Percentiles rank a stretch among this genome's conserved stretches.
These are phyloP conservation scores for Myotis brandtii DNA, from an alignment of 2,113 vertebrate genomes.

Conservation along the genomic window DNA sequence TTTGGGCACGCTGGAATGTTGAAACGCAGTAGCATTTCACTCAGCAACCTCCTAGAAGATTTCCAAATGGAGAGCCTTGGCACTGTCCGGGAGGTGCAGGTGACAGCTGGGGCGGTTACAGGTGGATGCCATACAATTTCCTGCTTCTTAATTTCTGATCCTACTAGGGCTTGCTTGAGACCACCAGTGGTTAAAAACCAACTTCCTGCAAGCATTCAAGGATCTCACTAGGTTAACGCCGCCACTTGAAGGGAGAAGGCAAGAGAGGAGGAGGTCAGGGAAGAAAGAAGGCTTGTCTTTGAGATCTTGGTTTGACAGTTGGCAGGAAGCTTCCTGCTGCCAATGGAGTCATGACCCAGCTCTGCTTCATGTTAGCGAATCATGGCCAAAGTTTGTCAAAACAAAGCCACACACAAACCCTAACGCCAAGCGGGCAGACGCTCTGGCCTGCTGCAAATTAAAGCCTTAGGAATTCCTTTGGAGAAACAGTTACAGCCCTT, in stretches of 20 bases:
- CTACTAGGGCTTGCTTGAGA: neutral
- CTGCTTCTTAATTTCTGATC: neutral
- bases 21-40: neutral
- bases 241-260: neutral
- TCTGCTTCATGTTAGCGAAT: slow-evolving; percentile 54
- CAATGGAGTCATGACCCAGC: slow-evolving; percentile 2
- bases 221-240: neutral
- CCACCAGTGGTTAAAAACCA: slow-evolving; percentile 18
- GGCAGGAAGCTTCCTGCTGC: slow-evolving; percentile 23
- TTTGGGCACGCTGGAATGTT: neutral
- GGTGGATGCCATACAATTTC: neutral
- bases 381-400: slow-evolving; percentile 72
- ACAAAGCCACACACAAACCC: slow-evolving; percentile 52
- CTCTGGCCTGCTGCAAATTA: slow-evolving; percentile 30
- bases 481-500: slow-evolving; percentile 35
- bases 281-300: slow-evolving; percentile 65
- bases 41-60: neutral
- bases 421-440: slow-evolving; percentile 60
- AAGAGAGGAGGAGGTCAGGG: neutral
- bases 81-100: neutral
- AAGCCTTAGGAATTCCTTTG: slow-evolving; percentile 68
- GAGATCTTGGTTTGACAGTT: slow-evolving; percentile 64
- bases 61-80: neutral
- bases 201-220: slow-evolving; percentile 5
- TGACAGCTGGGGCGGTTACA: neutral